Base-by-base conservation (phyloP, 37 sponge, comb jelly and placozoan species). In the Axinella damicornis region DNA sequence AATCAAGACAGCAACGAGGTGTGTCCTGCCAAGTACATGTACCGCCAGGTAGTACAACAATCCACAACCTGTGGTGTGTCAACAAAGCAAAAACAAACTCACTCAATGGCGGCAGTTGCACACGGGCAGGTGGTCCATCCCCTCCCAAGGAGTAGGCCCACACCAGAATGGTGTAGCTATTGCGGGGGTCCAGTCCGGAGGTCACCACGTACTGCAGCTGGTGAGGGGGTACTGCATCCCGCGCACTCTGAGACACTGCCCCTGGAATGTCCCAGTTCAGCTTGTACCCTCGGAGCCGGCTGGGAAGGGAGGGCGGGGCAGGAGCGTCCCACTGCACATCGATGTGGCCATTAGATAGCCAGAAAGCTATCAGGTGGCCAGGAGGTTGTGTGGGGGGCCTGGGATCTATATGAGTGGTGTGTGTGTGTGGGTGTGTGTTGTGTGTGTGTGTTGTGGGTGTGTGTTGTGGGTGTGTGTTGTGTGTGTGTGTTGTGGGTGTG, bases 221-320 rank as follows among this genome's bases (percentile, higher is more conserved):
- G 4, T n/a, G 2, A 5, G 53, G 39, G 14, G 63, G 21, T 21
- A 70, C 25, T 13, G 66, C 4, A 2, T 35, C 67, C 6, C 65
- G 22, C 36, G 82, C 69, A 30, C 30, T 38, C 15, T 59, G 71
- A 5, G 69, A 37, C 60, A 69, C 37, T 1, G 35, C 68, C 2
- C 2, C 24, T 1, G 71, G 57, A 0, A 31, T 18, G 57, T 55
- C 80, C 90, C 90, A 90, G 85, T 84, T 84, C 28, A 90, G 22
- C 80, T 90, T 90, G 71, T 78, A 78, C 34, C 79, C 79, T 27
- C 39, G 13, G 57, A 84, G 19, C 2, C 24, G 57, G 34, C 24
- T 72, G 21, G 72, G 34, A 73, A 16, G 31, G 35, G 61, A 31
- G 34, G 34, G 22, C 1, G 67, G 33, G 21, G 65, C 46, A 17